A percentile compares a stretch with the other conserved stretches of the same genome.
Evolutionary conservation across 2,797 vertebrate species (phyloP).

Genomic region (Melanotaenia nigrans): DNA sequence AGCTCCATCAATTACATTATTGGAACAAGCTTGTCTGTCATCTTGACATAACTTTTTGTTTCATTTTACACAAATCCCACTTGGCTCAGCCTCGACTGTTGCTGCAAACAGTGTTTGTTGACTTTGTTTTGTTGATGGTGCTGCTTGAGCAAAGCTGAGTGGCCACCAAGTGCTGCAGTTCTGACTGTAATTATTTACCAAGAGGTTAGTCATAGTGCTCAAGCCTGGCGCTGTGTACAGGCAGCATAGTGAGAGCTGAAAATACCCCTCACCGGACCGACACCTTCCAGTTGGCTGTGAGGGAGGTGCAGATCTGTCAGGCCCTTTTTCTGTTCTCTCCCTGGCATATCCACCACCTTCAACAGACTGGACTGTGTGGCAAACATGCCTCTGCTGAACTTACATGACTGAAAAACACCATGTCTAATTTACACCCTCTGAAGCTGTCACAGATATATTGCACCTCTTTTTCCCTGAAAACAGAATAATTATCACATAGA

Average conservation of each 20-base stretch:
- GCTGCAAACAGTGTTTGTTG: neutral
- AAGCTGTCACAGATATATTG: slow-evolving; percentile 20
- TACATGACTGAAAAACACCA: slow-evolving; percentile 36
- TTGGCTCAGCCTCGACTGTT: neutral
- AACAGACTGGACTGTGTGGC: slow-evolving; percentile 34
- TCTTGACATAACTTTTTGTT: neutral
- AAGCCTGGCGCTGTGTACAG: slow-evolving; percentile 5
- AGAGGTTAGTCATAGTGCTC: slow-evolving; percentile 15
- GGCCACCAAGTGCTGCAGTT: slow-evolving; percentile 9
- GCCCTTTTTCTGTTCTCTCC: neutral
- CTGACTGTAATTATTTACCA: slow-evolving; percentile 14
- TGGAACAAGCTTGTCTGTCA: neutral
- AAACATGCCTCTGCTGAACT: slow-evolving; percentile 33
- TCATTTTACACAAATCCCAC: neutral
- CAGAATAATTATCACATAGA: slow-evolving; percentile 47
- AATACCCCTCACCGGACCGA: slow-evolving; percentile 6
- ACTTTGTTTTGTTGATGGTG: slow-evolving; percentile 4
- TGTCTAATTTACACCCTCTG: slow-evolving; percentile 46
- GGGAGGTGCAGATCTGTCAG: slow-evolving; percentile 15
- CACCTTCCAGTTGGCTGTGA: slow-evolving; percentile 21
- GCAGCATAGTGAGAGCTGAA: slow-evolving; percentile 6
- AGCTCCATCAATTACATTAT: neutral
- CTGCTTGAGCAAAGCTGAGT: slow-evolving; percentile 14
- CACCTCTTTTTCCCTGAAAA: slow-evolving; percentile 7
- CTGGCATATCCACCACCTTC: slow-evolving; percentile 1